A percentile compares a stretch with the other conserved stretches of the same genome.
Evolutionary conservation across 2,113 vertebrate species (phyloP).

Genomic region (Ceyx margarethae): DNA sequence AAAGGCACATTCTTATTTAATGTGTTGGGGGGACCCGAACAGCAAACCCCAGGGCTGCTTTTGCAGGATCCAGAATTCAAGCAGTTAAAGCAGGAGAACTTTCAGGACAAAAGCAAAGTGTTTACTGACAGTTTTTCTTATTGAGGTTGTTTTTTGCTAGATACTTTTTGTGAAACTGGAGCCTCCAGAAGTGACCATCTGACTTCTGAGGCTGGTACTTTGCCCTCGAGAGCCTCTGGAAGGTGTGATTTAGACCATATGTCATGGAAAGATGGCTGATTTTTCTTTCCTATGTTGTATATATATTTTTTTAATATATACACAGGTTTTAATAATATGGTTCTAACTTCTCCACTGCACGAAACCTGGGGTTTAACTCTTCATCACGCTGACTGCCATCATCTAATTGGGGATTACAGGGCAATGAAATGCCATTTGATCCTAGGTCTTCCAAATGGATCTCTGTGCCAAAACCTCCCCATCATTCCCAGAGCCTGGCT

Average conservation of each 20-base stretch:
- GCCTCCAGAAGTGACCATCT: neutral
- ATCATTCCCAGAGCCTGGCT: neutral
- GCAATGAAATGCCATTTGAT: slow-evolving; percentile 3
- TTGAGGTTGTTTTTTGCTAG: too few relatives aligned
- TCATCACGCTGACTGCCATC: neutral
- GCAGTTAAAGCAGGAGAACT: too few relatives aligned
- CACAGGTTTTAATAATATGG: neutral
- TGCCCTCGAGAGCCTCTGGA: neutral
- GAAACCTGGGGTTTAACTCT: neutral
- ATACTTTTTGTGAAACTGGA: too few relatives aligned
- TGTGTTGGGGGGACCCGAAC: too few relatives aligned
- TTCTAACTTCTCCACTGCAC: neutral
- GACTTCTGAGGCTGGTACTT: neutral
- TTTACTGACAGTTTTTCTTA: too few relatives aligned
- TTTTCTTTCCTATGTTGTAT: neutral
- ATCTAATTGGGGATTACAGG: neutral
- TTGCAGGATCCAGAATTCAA: too few relatives aligned
- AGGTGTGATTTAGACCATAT: neutral
- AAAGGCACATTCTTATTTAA: too few relatives aligned
- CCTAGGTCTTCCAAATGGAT: neutral
- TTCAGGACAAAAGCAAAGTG: too few relatives aligned
- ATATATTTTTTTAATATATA: neutral
- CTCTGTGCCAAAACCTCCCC: neutral
- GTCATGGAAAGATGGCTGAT: neutral
- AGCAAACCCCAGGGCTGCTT: too few relatives aligned